Base-by-base conservation (phyloP, 92 coral and sea anemone genomes). In the Meandrina meandrites region DNA sequence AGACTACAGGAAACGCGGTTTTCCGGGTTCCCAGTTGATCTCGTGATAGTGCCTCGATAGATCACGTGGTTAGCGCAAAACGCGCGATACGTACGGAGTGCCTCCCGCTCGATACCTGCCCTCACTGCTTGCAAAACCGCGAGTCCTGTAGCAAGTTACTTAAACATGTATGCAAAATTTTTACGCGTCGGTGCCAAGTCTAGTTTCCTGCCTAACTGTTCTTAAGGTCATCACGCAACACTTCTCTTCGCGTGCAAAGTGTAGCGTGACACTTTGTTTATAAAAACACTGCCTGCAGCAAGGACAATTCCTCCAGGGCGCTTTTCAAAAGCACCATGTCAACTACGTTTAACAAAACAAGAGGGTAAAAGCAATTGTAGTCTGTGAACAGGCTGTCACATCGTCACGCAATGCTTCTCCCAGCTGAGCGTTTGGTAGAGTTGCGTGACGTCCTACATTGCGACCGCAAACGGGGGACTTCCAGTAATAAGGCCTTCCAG, bases 241-340 rank as follows among this genome's bases (percentile, higher is more conserved):
- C 70, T 24, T 54, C 70, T 64, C 30, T 32, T 27, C 30, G 3
- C 32, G 11, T 62, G 60, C 30, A n/a, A 2, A 66, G 71, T 18
- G 34, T 66, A 9, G 71, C 71, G 71, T 66, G 71, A 66, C 34
- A n/a, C 17, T 35, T 28, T 10, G 71, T 66, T 66, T 66, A 66
- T 19, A n/a, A n/a, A n/a, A n/a, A 66, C 71, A 66, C 71, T 30
- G 71, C 71, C 71, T 28, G 71, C 71, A 66, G 71, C 35, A 28
- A 27, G 18, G 13, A 27, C 34, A 66, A 66, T 66, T 66, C 24
- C 34, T 66, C 34, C 16, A 66, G 5, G 34, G 34, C 17, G 71
- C 71, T 66, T 66, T 18, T 66, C 71, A 27, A 28, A 66, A 66
- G 71, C 71, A 66, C 35, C 71, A 5, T 27, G 71, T 66, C 71